phyloP scores from a whole-genome alignment of 2,797 vertebrate genomes.

The Uromys caudimaculatus region DNA sequence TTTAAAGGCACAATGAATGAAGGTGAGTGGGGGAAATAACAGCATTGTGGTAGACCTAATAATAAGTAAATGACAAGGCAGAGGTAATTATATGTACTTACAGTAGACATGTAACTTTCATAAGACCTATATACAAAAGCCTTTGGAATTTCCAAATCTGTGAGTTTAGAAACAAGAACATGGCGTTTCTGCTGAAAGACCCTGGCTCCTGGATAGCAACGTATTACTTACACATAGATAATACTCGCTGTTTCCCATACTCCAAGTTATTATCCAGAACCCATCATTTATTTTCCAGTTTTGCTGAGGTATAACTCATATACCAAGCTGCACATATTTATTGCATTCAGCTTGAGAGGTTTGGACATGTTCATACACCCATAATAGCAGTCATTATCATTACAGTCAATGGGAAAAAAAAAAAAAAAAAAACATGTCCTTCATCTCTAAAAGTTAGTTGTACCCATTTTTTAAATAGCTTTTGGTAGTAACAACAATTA shows the following conservation, averaged over 20 bases:
- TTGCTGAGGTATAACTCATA: neutral
- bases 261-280: neutral
- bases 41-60: constrained; percentile 26
- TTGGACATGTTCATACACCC: neutral
- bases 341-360: neutral
- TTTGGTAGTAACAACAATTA: neutral
- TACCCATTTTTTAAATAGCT: neutral
- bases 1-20: constrained; percentile 69
- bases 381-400: neutral
- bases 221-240: neutral
- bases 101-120: neutral
- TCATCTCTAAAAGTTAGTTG: neutral
- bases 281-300: neutral
- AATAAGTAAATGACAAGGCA: constrained; percentile 53
- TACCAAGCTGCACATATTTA: neutral
- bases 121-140: neutral
- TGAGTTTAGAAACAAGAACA: constrained; percentile 52
- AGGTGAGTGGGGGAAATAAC: constrained; percentile 16
- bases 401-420: neutral
- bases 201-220: neutral
- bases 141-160: constrained; percentile 17
- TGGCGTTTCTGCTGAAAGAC: constrained; percentile 4
- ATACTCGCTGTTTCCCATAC: constrained; percentile 7
- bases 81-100: constrained; percentile 53
- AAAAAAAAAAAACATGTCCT: neutral